Percentiles rank a stretch among this genome's conserved stretches.
Evolutionary conservation across 2,888 invertebrate species (phyloP).

Genomic region (Aphidoletes aphidimyza): DNA sequence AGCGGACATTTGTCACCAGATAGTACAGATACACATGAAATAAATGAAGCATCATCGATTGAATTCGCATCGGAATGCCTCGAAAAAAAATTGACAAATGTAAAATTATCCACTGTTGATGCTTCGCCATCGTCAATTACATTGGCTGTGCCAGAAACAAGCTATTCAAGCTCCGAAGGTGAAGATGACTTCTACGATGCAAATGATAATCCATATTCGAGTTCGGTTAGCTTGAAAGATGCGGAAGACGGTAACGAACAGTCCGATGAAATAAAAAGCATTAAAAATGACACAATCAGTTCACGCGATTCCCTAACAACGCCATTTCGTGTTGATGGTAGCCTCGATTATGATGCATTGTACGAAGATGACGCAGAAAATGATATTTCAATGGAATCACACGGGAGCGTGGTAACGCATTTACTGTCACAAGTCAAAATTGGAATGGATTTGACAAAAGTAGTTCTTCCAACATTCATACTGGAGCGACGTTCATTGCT

Average conservation of each 20-base stretch:
- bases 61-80: conserved; percentile 75
- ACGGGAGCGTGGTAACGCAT: conserved; percentile 97
- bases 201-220: conserved; percentile 75
- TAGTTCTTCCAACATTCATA: conserved; percentile 97
- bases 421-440: conserved; percentile 97
- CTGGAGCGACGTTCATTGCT: conserved; percentile 94
- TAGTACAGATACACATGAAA: not conserved
- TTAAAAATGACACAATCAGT: conserved; percentile 55
- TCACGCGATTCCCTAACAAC: conserved; percentile 54
- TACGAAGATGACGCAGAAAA: conserved; percentile 92
- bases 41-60: conserved; percentile 60
- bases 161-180: conserved; percentile 97
- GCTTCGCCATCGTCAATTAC: conserved; percentile 35
- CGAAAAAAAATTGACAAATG: conserved; percentile 63
- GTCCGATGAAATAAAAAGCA: conserved; percentile 57
- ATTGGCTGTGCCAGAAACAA: conserved; percentile 85
- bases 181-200: conserved; percentile 96
- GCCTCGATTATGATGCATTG: conserved; percentile 85
- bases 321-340: conserved; percentile 74
- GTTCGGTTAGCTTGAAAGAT: conserved; percentile 60
- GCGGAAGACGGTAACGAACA: conserved; percentile 52
- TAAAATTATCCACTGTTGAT: not conserved
- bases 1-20: conserved; percentile 56
- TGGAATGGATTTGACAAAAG: conserved; percentile 99
- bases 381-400: conserved; percentile 92